phyloP scores from a whole-genome alignment of 1,140 invertebrate species.

The Batillaria attramentaria region DNA sequence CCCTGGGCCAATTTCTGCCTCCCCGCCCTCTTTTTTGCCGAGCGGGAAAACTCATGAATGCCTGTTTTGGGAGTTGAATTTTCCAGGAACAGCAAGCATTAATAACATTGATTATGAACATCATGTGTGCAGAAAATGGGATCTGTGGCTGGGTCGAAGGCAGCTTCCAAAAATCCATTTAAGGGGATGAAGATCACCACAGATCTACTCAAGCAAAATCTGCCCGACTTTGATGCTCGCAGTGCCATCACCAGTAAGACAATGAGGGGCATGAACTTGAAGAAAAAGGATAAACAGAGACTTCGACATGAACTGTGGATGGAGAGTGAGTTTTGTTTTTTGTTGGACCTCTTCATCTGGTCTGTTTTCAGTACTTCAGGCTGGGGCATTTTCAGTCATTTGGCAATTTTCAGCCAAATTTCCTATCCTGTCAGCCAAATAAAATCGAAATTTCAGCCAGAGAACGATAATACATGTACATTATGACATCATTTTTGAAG shows the following conservation, averaged over 20 bases:
- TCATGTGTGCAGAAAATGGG: slow-evolving; percentile 16
- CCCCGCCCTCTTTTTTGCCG: too few species aligned
- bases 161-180: slow-evolving; percentile 52
- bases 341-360: not conserved
- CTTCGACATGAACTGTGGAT: slow-evolving; percentile 61
- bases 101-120: too few species aligned
- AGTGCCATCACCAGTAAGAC: slow-evolving; percentile 65
- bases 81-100: too few species aligned
- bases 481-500: too few species aligned
- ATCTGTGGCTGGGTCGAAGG: slow-evolving; percentile 1
- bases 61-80: too few species aligned
- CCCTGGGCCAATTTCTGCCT: too few species aligned
- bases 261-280: slow-evolving; percentile 61
- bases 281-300: slow-evolving; percentile 67
- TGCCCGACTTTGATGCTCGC: slow-evolving; percentile 64
- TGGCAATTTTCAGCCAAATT: too few species aligned
- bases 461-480: too few species aligned
- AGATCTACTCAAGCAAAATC: slow-evolving; percentile 49
- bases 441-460: too few species aligned
- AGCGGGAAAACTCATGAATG: too few species aligned
- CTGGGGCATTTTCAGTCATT: not conserved
- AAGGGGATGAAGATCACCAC: slow-evolving; percentile 51
- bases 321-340: slow-evolving; percentile 56
- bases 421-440: too few species aligned
- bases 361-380: not conserved